These are phyloP conservation scores for Cerastis leucographa DNA, from an alignment of 2,888 invertebrate species.

Conservation along the genomic window DNA sequence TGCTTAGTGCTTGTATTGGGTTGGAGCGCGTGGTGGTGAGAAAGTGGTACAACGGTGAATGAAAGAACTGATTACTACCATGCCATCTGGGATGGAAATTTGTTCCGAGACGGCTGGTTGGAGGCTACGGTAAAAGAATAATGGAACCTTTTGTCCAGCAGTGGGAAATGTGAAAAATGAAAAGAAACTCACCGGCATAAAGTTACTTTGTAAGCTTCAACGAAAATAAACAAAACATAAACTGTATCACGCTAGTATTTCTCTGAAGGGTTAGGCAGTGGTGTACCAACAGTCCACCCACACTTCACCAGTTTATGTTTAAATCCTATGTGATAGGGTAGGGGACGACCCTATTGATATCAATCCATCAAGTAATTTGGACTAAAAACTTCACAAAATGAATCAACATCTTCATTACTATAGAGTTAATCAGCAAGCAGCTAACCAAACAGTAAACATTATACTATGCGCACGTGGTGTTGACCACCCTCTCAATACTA, in stretches of 20 bases:
- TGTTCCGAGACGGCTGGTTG: background rate
- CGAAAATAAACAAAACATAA: background rate
- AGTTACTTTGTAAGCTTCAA: too few species aligned
- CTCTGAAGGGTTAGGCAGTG: background rate
- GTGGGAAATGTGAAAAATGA: too few species aligned
- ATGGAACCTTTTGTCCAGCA: background rate
- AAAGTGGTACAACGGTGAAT: background rate
- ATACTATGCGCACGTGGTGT: background rate
- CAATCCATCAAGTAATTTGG: background rate
- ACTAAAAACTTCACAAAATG: background rate
- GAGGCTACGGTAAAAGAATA: background rate
- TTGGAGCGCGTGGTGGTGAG: background rate
- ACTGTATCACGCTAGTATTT: background rate
- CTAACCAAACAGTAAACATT: background rate
- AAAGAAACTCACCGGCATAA: too few species aligned
- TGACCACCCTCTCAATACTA: background rate
- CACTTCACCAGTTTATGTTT: background rate
- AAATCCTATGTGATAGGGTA: background rate
- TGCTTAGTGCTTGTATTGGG: conserved; percentile 10
- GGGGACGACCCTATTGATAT: background rate
- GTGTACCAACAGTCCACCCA: background rate
- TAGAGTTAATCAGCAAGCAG: too few species aligned
- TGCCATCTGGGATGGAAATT: background rate
- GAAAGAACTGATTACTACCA: background rate
- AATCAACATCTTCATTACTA: background rate